Evolutionary conservation across 2,797 vertebrate species (phyloP).

Genomic region (Thaleichthys pacificus): DNA sequence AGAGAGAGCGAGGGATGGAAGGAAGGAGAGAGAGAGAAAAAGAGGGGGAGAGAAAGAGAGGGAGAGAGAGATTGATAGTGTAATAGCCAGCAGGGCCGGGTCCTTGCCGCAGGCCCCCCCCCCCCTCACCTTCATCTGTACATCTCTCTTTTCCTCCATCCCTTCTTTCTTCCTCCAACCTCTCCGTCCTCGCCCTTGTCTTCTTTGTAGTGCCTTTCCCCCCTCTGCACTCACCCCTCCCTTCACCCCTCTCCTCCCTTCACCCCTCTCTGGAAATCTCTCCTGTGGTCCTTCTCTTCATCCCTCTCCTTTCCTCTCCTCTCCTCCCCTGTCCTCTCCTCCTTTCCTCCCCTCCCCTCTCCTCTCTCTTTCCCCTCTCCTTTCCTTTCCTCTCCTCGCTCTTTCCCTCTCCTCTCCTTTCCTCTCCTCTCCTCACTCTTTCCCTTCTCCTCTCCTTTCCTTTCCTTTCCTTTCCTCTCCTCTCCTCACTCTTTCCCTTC

Average conservation of each 20-base stretch:
- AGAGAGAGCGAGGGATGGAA: background rate
- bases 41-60: background rate
- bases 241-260: background rate
- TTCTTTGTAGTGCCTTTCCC: background rate
- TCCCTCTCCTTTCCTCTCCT: background rate
- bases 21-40: background rate
- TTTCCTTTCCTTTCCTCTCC: background rate
- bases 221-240: background rate
- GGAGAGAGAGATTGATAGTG: background rate
- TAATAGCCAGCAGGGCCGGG: background rate
- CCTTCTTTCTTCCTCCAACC: background rate
- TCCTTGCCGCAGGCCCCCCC: background rate
- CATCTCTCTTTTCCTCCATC: background rate
- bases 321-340: background rate
- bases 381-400: background rate
- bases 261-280: background rate
- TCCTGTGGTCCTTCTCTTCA: background rate
- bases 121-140: background rate
- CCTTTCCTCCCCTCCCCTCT: constrained; percentile 18
- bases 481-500: background rate
- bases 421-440: too few species aligned
- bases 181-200: too few species aligned
- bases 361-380: constrained; percentile 1
- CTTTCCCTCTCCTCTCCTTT: too few species aligned
- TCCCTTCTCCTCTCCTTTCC: background rate